phyloP scores from a whole-genome alignment of 2,113 vertebrate species.

The Pseudonaja textilis region DNA sequence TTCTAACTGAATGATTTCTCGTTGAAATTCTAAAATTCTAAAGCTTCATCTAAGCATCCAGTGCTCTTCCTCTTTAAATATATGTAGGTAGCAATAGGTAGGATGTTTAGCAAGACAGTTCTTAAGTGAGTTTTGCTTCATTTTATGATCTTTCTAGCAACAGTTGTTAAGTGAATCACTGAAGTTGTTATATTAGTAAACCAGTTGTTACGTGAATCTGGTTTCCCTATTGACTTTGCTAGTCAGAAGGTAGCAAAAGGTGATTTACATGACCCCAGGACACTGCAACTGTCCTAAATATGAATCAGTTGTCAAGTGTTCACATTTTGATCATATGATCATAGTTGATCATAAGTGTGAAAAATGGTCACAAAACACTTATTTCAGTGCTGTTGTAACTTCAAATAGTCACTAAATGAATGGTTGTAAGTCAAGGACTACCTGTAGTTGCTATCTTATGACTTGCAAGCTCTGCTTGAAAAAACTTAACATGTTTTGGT shows the following conservation, averaged over 20 bases:
- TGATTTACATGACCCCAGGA: neutral
- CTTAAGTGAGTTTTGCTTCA: neutral
- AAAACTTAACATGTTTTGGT: neutral
- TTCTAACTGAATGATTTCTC: neutral
- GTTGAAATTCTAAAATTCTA: neutral
- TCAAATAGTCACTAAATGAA: neutral
- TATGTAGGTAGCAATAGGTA: neutral
- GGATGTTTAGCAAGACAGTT: neutral
- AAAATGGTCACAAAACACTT: neutral
- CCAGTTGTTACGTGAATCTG: neutral
- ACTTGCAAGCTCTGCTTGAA: neutral
- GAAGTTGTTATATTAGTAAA: neutral
- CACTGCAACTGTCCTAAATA: neutral
- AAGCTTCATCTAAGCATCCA: neutral
- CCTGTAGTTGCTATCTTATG: neutral
- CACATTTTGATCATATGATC: neutral
- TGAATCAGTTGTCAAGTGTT: neutral
- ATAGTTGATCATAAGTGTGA: neutral
- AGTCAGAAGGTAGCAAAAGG: neutral
- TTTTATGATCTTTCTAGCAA: neutral
- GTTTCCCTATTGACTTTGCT: neutral
- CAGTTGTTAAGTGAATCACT: neutral
- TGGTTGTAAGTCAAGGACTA: neutral
- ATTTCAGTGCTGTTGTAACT: neutral
- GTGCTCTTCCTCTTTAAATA: neutral